A percentile compares a stretch with the other conserved stretches of the same genome.
phyloP scores from a whole-genome alignment of 2,113 vertebrate genomes.

The Cynopterus brachyotis region DNA sequence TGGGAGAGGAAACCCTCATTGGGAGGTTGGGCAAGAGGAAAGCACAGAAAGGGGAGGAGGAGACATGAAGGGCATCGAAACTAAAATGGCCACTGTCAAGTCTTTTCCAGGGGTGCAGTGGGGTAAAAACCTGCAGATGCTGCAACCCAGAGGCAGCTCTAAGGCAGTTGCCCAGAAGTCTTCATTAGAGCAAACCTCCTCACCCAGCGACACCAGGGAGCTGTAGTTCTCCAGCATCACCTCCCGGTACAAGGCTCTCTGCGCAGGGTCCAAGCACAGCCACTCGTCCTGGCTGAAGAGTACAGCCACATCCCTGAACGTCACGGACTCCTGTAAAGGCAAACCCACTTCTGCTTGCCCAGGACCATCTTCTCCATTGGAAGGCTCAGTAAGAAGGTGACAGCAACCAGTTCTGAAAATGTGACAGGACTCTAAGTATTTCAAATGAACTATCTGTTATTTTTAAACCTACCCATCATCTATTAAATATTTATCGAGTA shows the following conservation, averaged over 20 bases:
- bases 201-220: slow-evolving; percentile 6
- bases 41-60: neutral
- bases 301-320: neutral
- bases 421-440: neutral
- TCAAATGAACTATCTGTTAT: neutral
- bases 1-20: neutral
- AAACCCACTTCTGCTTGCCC: neutral
- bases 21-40: neutral
- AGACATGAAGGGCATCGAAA: neutral
- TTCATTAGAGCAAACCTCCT: neutral
- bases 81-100: neutral
- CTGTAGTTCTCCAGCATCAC: slow-evolving; percentile 67
- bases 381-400: neutral
- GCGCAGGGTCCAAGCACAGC: neutral
- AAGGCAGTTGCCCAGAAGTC: too few species aligned
- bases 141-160: neutral
- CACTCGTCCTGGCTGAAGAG: slow-evolving; percentile 54
- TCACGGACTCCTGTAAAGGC: neutral
- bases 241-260: slow-evolving; percentile 37
- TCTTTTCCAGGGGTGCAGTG: neutral
- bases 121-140: neutral
- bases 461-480: neutral
- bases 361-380: neutral
- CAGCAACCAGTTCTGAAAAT: neutral
- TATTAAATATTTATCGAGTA: neutral